These are phyloP conservation scores for Sebastes elongatus DNA, from an alignment of 2,797 vertebrate genomes.

Conservation along the genomic window DNA sequence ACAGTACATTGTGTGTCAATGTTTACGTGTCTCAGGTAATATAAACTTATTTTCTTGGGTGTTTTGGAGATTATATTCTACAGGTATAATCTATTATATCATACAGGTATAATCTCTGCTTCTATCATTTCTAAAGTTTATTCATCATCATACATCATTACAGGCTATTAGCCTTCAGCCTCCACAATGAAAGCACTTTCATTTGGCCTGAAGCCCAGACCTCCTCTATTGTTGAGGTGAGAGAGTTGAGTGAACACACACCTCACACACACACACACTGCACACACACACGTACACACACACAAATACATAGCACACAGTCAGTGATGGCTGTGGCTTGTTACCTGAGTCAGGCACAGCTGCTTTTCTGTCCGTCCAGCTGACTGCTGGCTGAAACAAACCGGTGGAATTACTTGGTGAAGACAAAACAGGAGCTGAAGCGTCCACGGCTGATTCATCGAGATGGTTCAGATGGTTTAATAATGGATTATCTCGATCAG, in stretches of 20 bases:
- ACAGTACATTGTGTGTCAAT: not conserved
- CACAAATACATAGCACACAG: not conserved
- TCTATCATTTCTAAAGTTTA: not conserved
- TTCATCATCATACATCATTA: not conserved
- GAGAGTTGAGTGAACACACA: slow-evolving; percentile 25
- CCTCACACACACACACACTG: not conserved
- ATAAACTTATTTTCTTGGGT: not conserved
- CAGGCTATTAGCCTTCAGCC: not conserved
- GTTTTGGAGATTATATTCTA: not conserved
- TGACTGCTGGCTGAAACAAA: not conserved
- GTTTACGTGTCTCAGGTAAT: not conserved
- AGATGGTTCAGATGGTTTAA: not conserved
- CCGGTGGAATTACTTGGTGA: not conserved
- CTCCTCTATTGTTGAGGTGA: slow-evolving; percentile 15
- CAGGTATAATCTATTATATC: too few species aligned
- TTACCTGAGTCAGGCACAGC: slow-evolving; percentile 35
- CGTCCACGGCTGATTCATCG: not conserved
- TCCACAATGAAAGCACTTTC: slow-evolving; percentile 16
- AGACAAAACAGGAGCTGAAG: not conserved
- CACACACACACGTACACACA: not conserved
- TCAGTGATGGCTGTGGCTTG: slow-evolving; percentile 6
- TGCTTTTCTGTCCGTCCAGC: not conserved
- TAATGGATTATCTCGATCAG: not conserved
- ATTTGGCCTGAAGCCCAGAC: slow-evolving; percentile 42
- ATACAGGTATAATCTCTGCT: not conserved